Evolutionary conservation across 2,888 invertebrate species (phyloP).

Genomic region (Machimus atricapillus): DNA sequence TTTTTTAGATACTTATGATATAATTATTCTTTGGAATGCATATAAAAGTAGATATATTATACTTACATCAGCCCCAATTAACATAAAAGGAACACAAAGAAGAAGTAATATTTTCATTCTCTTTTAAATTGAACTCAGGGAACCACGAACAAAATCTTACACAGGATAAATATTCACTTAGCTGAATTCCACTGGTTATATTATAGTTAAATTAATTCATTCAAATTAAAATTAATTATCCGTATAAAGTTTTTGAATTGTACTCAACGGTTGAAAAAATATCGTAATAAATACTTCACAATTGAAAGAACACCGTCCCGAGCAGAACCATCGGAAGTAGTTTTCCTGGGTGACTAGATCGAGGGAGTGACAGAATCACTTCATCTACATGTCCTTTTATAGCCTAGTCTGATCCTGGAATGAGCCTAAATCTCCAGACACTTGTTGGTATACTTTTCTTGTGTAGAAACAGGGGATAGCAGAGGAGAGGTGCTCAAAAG

Average conservation of each 20-base stretch:
- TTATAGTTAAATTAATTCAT: not conserved
- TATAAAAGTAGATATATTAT: not conserved
- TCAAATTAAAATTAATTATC: not conserved
- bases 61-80: not conserved
- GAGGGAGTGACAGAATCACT: constrained; percentile 31
- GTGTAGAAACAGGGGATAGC: constrained; percentile 39
- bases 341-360: not conserved
- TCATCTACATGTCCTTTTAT: constrained; percentile 39
- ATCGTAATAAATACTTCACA: not conserved
- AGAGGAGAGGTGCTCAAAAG: not conserved
- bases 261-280: not conserved
- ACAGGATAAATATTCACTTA: not conserved
- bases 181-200: not conserved
- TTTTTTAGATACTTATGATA: not conserved
- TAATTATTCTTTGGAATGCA: not conserved
- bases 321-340: not conserved
- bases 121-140: not conserved
- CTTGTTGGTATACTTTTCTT: constrained; percentile 39
- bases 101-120: not conserved
- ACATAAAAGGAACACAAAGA: not conserved
- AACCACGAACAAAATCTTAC: not conserved
- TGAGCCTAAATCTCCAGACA: constrained; percentile 16
- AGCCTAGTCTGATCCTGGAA: constrained; percentile 22
- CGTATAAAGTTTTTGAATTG: not conserved
- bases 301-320: not conserved